A percentile compares a stretch with the other conserved stretches of the same genome.
Evolutionary conservation across 2,888 invertebrate genomes (phyloP).

Genomic region (Sceliomorpha sp.): DNA sequence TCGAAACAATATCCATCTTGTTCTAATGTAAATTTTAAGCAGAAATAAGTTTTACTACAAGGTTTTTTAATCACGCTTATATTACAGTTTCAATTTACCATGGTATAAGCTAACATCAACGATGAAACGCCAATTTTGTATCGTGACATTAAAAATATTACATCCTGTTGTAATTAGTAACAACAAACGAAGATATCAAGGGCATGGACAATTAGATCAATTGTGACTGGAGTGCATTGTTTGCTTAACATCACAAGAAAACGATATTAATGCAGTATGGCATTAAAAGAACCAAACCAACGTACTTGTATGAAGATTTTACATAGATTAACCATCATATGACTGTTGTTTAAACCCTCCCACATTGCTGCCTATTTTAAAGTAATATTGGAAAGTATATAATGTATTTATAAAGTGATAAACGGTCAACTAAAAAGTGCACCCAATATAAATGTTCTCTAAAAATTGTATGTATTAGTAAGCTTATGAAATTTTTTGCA

Average conservation of each 20-base stretch:
- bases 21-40: too few relatives aligned
- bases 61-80: too few relatives aligned
- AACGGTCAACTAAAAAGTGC: constrained; percentile 50
- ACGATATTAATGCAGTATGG: constrained; percentile 20
- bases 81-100: too few relatives aligned
- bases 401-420: constrained; percentile 41
- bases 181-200: constrained; percentile 65
- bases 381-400: too few relatives aligned
- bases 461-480: constrained; percentile 52
- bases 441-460: constrained; percentile 46
- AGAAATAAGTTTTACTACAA: too few relatives aligned
- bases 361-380: constrained; percentile 24
- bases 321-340: constrained; percentile 16
- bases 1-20: too few relatives aligned
- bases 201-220: constrained; percentile 37
- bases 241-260: constrained; percentile 23
- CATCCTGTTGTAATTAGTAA: constrained; percentile 78
- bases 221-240: constrained; percentile 41
- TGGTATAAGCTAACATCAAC: too few relatives aligned
- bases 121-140: too few relatives aligned
- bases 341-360: constrained; percentile 35
- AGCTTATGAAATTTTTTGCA: constrained; percentile 54
- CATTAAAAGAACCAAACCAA: constrained; percentile 14
- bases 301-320: constrained; percentile 18
- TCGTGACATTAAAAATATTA: too few relatives aligned